A percentile compares a stretch with the other conserved stretches of the same genome.
Evolutionary conservation across 1,140 invertebrate genomes (phyloP).

Genomic region (Reticulitermes speratus): DNA sequence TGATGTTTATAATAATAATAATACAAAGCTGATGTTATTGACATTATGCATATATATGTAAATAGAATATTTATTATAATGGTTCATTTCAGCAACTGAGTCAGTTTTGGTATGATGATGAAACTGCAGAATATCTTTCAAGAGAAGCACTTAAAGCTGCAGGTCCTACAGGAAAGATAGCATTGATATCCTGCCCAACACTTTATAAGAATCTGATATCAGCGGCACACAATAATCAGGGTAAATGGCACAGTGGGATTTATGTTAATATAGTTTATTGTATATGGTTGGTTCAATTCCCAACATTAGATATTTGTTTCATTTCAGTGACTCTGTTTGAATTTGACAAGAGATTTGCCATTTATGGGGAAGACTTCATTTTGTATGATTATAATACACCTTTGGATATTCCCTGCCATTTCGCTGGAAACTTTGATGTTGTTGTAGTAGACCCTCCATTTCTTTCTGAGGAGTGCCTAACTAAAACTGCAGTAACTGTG

Average conservation of each 20-base stretch:
- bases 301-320: conserved; percentile 28
- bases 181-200: conserved; percentile 87
- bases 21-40: neutral
- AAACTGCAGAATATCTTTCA: conserved; percentile 68
- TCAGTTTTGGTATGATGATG: conserved; percentile 93
- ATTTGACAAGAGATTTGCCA: conserved; percentile 76
- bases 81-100: conserved; percentile 80
- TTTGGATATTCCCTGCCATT: conserved; percentile 62
- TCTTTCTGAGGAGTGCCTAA: conserved; percentile 88
- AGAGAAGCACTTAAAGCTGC: conserved; percentile 59
- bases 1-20: too few relatives aligned
- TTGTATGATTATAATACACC: conserved; percentile 89
- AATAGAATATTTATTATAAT: too few relatives aligned
- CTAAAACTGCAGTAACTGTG: conserved; percentile 78
- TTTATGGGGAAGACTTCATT: conserved; percentile 78
- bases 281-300: neutral
- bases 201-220: conserved; percentile 70
- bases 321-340: conserved; percentile 76
- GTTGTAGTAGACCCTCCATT: conserved; percentile 94
- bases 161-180: conserved; percentile 63
- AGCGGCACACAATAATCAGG: conserved; percentile 43
- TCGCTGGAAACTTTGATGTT: conserved; percentile 70
- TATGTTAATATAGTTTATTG: neutral
- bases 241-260: conserved; percentile 34
- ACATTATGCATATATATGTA: too few relatives aligned